Evolutionary conservation across 2,888 invertebrate species (phyloP).

Genomic region (Dryococelus australis): DNA sequence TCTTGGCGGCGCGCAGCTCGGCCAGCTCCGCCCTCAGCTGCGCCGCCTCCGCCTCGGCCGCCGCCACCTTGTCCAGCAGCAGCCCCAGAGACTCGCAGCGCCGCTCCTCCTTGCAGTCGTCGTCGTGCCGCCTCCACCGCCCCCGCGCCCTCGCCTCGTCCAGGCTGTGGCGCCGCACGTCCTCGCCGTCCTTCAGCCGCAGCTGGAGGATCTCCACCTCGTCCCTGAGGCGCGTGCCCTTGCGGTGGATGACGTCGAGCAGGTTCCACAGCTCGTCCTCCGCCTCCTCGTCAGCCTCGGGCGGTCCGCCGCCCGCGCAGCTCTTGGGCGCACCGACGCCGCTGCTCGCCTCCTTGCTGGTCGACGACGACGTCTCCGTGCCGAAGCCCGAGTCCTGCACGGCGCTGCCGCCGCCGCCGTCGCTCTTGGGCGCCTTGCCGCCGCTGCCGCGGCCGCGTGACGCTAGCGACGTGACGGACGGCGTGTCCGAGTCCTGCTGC

Average conservation of each 20-base stretch:
- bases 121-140: background rate
- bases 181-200: slow-evolving; percentile 65
- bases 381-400: slow-evolving; percentile 89
- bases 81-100: slow-evolving; percentile 66
- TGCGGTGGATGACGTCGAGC: slow-evolving; percentile 85
- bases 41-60: slow-evolving; percentile 78
- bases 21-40: slow-evolving; percentile 71
- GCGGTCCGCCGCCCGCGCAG: slow-evolving; percentile 52
- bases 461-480: slow-evolving; percentile 55
- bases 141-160: slow-evolving; percentile 25
- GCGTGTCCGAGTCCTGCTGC: slow-evolving; percentile 51
- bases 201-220: slow-evolving; percentile 60
- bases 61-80: slow-evolving; percentile 73
- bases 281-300: slow-evolving; percentile 59
- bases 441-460: slow-evolving; percentile 71
- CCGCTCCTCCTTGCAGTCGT: slow-evolving; percentile 24
- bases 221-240: slow-evolving; percentile 66
- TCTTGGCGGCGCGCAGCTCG: slow-evolving; percentile 64
- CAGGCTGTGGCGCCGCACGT: slow-evolving; percentile 47
- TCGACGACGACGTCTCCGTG: slow-evolving; percentile 73
- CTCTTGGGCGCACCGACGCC: background rate
- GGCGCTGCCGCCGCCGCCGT: slow-evolving; percentile 56
- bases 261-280: slow-evolving; percentile 87
- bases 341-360: slow-evolving; percentile 55
- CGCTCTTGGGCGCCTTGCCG: slow-evolving; percentile 59